Evolutionary conservation across 2,113 vertebrate species (phyloP), one percentile per base, ranked within the genome.

Genomic region (Lycaon pictus): DNA sequence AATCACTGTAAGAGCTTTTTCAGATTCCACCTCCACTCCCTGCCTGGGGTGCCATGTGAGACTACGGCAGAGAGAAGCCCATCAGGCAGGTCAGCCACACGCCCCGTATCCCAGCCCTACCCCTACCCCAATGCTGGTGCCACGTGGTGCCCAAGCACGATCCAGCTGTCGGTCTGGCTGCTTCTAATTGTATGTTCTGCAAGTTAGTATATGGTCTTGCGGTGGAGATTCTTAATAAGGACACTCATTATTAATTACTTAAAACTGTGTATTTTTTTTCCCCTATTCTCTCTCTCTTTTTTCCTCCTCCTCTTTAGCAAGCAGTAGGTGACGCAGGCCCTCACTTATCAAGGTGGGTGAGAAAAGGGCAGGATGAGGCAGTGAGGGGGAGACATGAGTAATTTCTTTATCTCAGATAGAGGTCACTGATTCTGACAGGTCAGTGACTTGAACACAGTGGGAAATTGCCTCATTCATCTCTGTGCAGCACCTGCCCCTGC

Each of bases 391-490:
- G 55, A 81, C 53, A 92, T 72, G 95, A 97, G 90, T 81, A 56
- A 97, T 98, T 95, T 82, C 97, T 92, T 90, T 88, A 80, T 72
- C 94, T 95, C 80, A 2, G 35, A 32, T 43, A 65, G 92, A 87
- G 95, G 92, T 96, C 96, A 90, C 32, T 0, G 6, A 17, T 72
- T 15, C 92, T 84, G 84, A 43, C 83, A 92, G 90, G 92, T 92
- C 94, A 29, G 92, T 43, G 85, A 79, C 88, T 88, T 32, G 55
- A 93, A 76, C 96, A 72, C 89, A 60, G 22, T 19, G 43, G 89
- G 87, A 96, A 95, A 95, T 96, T 95, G 76, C 84, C 96, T 95
- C 96, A 35, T 97, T 74, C 43, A 92, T 97, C 97, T 98, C 90
- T 1, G 0, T 2, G 43, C 17, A 15, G 90, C 69, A 3, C 60